Percentiles rank a stretch among this genome's conserved stretches.
These are phyloP conservation scores for Pyralis farinalis DNA, from an alignment of 2,888 invertebrate genomes.

Conservation along the genomic window DNA sequence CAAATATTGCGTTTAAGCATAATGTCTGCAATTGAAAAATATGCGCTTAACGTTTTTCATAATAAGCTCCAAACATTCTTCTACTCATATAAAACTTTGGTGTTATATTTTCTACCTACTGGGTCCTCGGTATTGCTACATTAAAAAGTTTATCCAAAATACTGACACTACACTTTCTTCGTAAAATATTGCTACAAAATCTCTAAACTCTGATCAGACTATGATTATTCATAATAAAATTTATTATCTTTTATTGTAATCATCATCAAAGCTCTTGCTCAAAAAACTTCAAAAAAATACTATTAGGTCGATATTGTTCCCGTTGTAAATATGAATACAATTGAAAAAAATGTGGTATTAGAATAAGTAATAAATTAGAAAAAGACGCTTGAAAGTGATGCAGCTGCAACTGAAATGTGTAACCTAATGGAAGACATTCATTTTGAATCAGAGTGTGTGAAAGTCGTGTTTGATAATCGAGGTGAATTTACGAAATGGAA, in stretches of 20 bases:
- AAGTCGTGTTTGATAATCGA: conserved; percentile 20
- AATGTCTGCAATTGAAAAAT: neutral
- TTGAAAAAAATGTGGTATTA: conserved; percentile 22
- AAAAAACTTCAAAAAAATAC: conserved; percentile 61
- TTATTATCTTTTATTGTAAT: conserved; percentile 35
- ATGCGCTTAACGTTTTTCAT: conserved; percentile 20
- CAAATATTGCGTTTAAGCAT: too few relatives aligned
- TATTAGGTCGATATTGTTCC: conserved; percentile 68
- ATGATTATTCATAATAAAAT: conserved; percentile 41
- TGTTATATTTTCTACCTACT: conserved; percentile 71
- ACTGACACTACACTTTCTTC: conserved; percentile 62
- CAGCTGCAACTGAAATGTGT: conserved; percentile 31
- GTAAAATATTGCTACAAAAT: conserved; percentile 70
- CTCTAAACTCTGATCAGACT: conserved; percentile 58
- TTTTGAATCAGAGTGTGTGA: conserved; percentile 50
- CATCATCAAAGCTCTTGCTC: conserved; percentile 30
- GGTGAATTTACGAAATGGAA: conserved; percentile 46
- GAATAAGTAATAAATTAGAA: conserved; percentile 28
- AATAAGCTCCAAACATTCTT: conserved; percentile 63
- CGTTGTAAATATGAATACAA: conserved; percentile 41
- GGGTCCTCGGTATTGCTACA: conserved; percentile 61
- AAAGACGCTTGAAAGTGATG: neutral
- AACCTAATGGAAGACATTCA: conserved; percentile 76
- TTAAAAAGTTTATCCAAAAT: conserved; percentile 70
- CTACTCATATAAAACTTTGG: conserved; percentile 68